These are phyloP conservation scores for Rhyzopertha dominica DNA, from an alignment of 1,140 invertebrate species.

Conservation along the genomic window DNA sequence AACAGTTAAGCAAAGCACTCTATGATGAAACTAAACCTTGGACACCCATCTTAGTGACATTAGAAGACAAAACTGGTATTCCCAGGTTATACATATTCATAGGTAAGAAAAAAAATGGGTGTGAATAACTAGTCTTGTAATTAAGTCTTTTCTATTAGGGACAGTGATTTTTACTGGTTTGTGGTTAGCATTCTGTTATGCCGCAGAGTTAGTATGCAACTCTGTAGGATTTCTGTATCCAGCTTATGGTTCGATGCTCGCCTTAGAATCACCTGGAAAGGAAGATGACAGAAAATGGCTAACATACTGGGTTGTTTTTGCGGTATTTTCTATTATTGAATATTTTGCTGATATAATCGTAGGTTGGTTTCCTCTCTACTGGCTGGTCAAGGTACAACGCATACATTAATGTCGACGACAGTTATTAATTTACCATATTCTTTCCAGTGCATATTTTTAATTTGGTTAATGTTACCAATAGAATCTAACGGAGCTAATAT, in stretches of 20 bases:
- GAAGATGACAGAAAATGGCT: conserved; percentile 95
- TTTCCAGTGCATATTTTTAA: conserved; percentile 81
- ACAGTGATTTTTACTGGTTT: conserved; percentile 67
- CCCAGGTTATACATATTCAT: conserved; percentile 78
- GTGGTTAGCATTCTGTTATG: conserved; percentile 91
- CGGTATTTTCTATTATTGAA: conserved; percentile 84
- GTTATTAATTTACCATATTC: conserved; percentile 22
- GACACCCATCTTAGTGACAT: conserved; percentile 62
- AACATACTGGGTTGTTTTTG: conserved; percentile 96
- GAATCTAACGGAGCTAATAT: conserved; percentile 83
- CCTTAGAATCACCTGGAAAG: conserved; percentile 63
- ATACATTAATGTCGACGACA: too few relatives aligned
- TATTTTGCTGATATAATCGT: conserved; percentile 87
- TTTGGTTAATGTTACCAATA: conserved; percentile 90
- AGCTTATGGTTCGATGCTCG: conserved; percentile 84
- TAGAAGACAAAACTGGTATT: conserved; percentile 78
- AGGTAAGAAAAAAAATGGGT: conserved; percentile 73
- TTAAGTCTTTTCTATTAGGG: too few relatives aligned
- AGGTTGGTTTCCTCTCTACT: conserved; percentile 93
- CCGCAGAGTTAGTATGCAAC: conserved; percentile 91
- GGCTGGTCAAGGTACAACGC: conserved; percentile 88
- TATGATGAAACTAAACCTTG: conserved; percentile 73
- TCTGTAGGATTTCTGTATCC: conserved; percentile 92
- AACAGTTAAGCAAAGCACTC: conserved; percentile 64
- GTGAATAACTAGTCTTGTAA: too few relatives aligned